Base-by-base conservation (phyloP, 2,113 vertebrate species). In the Noturus placidus region DNA sequence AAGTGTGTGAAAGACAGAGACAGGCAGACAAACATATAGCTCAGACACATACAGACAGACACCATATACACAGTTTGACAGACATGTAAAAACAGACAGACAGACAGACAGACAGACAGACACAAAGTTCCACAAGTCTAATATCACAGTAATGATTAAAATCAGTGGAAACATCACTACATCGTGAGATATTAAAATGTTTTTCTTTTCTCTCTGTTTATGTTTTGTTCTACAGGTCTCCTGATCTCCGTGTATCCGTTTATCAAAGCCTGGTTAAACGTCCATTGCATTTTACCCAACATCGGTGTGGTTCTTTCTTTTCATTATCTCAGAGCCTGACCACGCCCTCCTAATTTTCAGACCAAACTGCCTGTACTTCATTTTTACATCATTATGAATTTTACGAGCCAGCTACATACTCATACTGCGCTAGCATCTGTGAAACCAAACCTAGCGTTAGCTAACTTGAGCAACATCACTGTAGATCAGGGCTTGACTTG, bases 241-340 rank as follows among this genome's bases (percentile, higher is more conserved):
- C 93, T 95, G 88, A 96, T 96, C 90, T 93, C 95, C 1, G 89
- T 95, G 84, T 96, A 92, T 88, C 95, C 95, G 20, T 96, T 96
- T 87, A 92, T 96, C 76, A 95, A 93, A 92, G 94, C 95, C 59
- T 96, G 95, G 95, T 90, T 96, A 33, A 95, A 93, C 86, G 91
- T 95, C 90, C 95, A 96, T 91, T 88, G 94, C 63, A 93, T 96
- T 59, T 90, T 96, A 70, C 95, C 95, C 70, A 93, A 91, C 76
- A 91, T 96, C 56, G 95, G 94, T 95, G 87, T 91, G 92, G 87
- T 14, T 30, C 15, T 17, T 65, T 65, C 5, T 25, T 54, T 54
- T 65, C 14, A 9, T 56, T 54, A 25, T 52, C 56, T 56, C 14
- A n/a, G 19, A 17, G 15, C 5, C 33, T 35, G 13, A 52, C 20